Base-by-base conservation (phyloP, 2,113 vertebrate genomes). In the Hymenochirus boettgeri region DNA sequence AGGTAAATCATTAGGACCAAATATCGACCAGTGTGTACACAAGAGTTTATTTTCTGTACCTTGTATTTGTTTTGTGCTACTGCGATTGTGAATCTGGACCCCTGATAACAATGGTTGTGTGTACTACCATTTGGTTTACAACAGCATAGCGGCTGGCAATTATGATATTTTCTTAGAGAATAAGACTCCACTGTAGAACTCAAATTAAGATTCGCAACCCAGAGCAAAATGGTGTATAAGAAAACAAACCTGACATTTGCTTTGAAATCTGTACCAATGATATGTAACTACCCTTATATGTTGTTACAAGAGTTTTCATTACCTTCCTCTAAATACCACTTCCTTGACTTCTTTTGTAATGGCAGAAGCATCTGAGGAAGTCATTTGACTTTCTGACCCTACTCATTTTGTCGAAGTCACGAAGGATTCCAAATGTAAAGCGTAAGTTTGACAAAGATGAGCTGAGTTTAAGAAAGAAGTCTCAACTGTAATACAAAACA, bases 281-380 rank as follows among this genome's bases (percentile, higher is more conserved):
- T 58, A 46, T 69, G 71, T 75, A 86, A 82, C 62, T 42, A 18
- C 48, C 65, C 74, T 79, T 76, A 76, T 70, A 46, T 61, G 48
- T n/a, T 62, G 11, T 52, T 67, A 45, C 48, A 31, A 31, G 47
- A 60, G 48, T 70, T 45, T 37, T 61, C 64, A 0, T 1, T 25
- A 10, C 55, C 62, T 29, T 29, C 57, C 46, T 58, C 18, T 23
- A 21, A 63, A 62, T 17, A 60, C 18, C 1, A 31, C 19, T 24
- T 25, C 54, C 26, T n/a, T 25, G 42, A 70, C 61, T 23, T 26
- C 72, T 65, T 65, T 56, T 48, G 71, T 83, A 85, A 87, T 87
- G 80, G 83, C 74, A 86, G 84, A 86, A 87, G 89, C 88, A 89
- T 85, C 83, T 88, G 84, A 88, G 76, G 83, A 83, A 84, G 81